These are phyloP conservation scores for Drosophila pseudoobscura DNA, from an alignment of 1,140 invertebrate genomes.

Conservation along the genomic window DNA sequence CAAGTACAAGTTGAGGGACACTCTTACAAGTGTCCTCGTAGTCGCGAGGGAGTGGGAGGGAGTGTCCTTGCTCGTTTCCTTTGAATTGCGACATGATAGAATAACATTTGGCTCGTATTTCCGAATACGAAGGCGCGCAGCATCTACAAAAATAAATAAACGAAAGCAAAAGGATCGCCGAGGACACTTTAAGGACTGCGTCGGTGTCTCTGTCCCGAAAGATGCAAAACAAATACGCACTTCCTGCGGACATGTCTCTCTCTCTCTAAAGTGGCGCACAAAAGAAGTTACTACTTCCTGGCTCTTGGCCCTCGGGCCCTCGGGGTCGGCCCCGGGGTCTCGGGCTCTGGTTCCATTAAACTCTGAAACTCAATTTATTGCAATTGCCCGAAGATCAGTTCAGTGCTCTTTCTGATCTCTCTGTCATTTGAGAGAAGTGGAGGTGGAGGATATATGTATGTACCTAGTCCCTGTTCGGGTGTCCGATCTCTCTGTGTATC, in stretches of 20 bases:
- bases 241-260: slow-evolving; percentile 57
- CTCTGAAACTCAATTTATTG: slow-evolving; percentile 63
- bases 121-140: slow-evolving; percentile 22
- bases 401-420: slow-evolving; percentile 4
- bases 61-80: slow-evolving; percentile 48
- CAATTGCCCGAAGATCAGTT: slow-evolving; percentile 26
- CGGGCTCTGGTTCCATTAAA: no score
- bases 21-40: slow-evolving; percentile 53
- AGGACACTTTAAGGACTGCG: slow-evolving; percentile 37
- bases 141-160: slow-evolving; percentile 73
- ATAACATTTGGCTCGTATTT: slow-evolving; percentile 79
- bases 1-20: slow-evolving; percentile 23
- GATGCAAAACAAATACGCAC: slow-evolving; percentile 78
- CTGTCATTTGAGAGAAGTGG: slow-evolving; percentile 60
- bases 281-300: slow-evolving; percentile 80
- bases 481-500: no score
- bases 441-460: neutral
- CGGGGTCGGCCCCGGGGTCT: neutral
- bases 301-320: neutral
- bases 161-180: slow-evolving; percentile 11
- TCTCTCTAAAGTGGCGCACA: slow-evolving; percentile 43
- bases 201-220: slow-evolving; percentile 24
- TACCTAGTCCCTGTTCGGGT: no score
- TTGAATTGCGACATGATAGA: slow-evolving; percentile 79
- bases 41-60: slow-evolving; percentile 1